Base-by-base conservation (phyloP, 2,888 invertebrate species). In the Macrosoma leucophasiata region DNA sequence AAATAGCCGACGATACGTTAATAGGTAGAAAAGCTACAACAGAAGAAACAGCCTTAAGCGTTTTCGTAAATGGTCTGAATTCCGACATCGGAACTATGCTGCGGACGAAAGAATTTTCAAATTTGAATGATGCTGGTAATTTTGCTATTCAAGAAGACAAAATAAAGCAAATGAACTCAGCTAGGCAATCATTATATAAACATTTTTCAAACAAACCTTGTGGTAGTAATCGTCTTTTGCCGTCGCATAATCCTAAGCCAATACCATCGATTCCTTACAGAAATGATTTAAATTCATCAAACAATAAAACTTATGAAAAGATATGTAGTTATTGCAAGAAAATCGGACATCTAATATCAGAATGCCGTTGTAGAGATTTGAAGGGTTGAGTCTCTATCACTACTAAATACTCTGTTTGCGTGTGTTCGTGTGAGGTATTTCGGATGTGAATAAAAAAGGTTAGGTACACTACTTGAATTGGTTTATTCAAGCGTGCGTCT, bases 31-130 rank as follows among this genome's bases (percentile, higher is more conserved):
- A 32, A 20, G 19, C 28, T 0, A 43, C 43, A 0, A 6, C 50
- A 14, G 52, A 53, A 23, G 51, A 53, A 32, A 52, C 47, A 3
- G 50, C 48, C 1, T 23, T 54, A 1, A 50, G 36, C 12, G 47
- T 54, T 0, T 54, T 54, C 20, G 22, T 52, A 2, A 60, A 60
- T 24, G 55, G 55, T 0, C 9, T 58, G 1, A 15, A 12, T 11
- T 32, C 46, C 0, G 52, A 51, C 6, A 43, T 52, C 27, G 55
- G 52, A 0, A 37, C 28, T 0, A 56, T 56, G 52, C 32, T 58
- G 1, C 19, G 54, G 4, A 47, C 44, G 3, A 46, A 44, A 19
- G 39, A 22, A 0, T 53, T 52, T 8, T 24, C 2, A 1, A 38
- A 29, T 1, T 21, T 55, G 1, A 13, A 15, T 7, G 7, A 17